phyloP scores from a whole-genome alignment of 2,113 vertebrate genomes.

The Penelope pileata region DNA sequence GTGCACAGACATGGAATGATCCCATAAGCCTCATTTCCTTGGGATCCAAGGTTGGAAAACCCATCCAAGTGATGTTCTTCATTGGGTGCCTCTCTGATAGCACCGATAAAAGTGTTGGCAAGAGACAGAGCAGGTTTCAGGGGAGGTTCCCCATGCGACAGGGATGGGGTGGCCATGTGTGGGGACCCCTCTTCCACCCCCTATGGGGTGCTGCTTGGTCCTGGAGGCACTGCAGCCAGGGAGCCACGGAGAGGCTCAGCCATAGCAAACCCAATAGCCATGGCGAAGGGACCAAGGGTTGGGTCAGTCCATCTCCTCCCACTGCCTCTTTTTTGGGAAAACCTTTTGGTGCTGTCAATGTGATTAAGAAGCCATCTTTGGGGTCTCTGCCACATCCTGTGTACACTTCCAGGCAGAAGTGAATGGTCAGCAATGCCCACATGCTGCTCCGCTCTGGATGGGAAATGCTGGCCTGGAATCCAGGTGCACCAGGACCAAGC shows the following conservation, averaged over 20 bases:
- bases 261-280: background rate
- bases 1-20: background rate
- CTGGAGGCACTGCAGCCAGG: background rate
- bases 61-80: background rate
- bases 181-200: too few relatives aligned
- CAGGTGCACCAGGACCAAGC: background rate
- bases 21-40: background rate
- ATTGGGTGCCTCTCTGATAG: background rate
- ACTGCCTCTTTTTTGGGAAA: background rate
- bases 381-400: constrained; percentile 45
- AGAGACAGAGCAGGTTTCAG: rapidly evolving
- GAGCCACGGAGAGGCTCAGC: background rate
- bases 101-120: background rate
- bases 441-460: background rate
- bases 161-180: background rate
- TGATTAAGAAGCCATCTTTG: background rate
- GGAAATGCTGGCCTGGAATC: background rate
- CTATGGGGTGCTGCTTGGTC: background rate
- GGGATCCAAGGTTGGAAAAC: background rate
- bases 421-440: background rate
- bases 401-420: background rate
- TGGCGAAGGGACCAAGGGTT: background rate
- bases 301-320: background rate
- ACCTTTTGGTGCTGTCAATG: background rate
- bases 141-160: too few relatives aligned